Evolutionary conservation across 2,113 vertebrate species (phyloP), one percentile per base, ranked within the genome.

Genomic region (Tylochromis polylepis): DNA sequence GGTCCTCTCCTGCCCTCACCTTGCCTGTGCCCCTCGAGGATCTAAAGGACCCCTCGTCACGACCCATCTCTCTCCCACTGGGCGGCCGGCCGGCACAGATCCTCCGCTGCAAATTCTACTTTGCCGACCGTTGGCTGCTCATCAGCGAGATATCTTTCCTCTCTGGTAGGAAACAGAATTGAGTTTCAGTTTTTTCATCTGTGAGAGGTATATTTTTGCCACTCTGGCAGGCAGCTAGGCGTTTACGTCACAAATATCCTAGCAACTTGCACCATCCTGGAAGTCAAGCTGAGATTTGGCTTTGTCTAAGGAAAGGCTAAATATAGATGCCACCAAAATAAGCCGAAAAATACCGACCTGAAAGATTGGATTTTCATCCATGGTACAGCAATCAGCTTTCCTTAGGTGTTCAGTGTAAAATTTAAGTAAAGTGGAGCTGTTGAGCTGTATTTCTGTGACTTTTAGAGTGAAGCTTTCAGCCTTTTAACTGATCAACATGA

Each of bases 101-200:
- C 89, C 92, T 99, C 53, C 96, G 96, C 90, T 99, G 98, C 87
- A 97, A 95, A 18, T 99, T 99, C 93, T 95, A 95, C 93, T 99
- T 99, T 12, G 91, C 96, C 0, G 96, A 97, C 38, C 95, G 93
- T 29, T 99, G 98, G 98, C 94, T 99, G 79, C 97, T 99, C 86
- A 97, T 99, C 96, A 99, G 98, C 0, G 98, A 99, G 94, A 96
- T 99, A 46, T 96, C 97, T 85, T 99, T 99, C 91, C 79, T 95
- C 78, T 97, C 98, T 0, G 97, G 98, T 99, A 94, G 82, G 95
- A 89, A 75, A 58, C 46, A 34, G 24, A 31, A 85, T 57, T 72
- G n/a, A 75, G 43, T 34, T 38, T 46, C 15, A 15, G 3, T 72
- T 65, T 67, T 59, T 49, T 43, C 22, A 29, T 55, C 38, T 81